Evolutionary conservation across 2,888 invertebrate species (phyloP).

Genomic region (Microctonus hyperodae): DNA sequence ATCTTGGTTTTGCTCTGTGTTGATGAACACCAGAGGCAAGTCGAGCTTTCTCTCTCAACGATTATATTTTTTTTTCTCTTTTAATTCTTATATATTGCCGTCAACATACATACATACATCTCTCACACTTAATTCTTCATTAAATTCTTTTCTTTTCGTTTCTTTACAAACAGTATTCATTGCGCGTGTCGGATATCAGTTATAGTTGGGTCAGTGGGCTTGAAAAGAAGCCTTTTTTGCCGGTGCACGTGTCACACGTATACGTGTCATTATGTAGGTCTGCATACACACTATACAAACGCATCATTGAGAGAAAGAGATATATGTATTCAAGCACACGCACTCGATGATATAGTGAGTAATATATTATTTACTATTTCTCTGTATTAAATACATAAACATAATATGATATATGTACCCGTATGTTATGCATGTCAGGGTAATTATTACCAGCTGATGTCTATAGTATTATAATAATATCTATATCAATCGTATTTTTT

Average conservation of each 20-base stretch:
- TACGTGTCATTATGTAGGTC: constrained; percentile 22
- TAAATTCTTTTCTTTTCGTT: neutral
- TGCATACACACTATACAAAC: neutral
- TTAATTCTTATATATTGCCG: neutral
- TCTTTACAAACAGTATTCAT: neutral
- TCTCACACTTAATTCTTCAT: neutral
- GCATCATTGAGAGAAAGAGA: neutral
- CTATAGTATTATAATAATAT: neutral
- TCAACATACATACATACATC: no score
- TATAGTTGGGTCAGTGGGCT: constrained; percentile 26
- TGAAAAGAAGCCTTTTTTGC: constrained; percentile 17
- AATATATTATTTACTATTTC: no score
- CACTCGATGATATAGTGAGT: no score
- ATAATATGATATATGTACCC: neutral
- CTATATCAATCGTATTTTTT: neutral
- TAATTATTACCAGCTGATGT: constrained; percentile 1
- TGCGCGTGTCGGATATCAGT: constrained; percentile 5
- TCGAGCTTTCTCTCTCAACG: neutral
- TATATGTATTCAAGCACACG: neutral
- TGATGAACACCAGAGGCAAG: neutral
- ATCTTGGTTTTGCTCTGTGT: neutral
- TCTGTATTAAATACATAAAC: no score
- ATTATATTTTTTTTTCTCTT: neutral
- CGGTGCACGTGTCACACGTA: constrained; percentile 24
- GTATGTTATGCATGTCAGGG: neutral